These are phyloP conservation scores for Malacosoma neustria DNA, from an alignment of 2,888 invertebrate genomes.

Conservation along the genomic window DNA sequence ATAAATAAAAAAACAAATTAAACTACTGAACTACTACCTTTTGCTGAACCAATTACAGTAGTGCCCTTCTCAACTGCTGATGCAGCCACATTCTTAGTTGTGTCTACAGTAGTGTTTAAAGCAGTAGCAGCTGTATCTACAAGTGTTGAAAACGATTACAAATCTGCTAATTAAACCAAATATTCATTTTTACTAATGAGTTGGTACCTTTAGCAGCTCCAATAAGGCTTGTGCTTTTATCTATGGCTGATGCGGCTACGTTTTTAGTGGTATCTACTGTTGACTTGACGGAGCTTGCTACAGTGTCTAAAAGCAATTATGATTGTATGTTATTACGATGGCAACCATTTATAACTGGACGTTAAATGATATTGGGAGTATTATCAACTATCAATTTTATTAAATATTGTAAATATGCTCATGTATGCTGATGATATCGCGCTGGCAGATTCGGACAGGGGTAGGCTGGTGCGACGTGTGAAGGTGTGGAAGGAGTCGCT, in stretches of 20 bases:
- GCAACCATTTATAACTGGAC: too few species aligned
- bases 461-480: too few species aligned
- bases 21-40: slow-evolving; percentile 20
- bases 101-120: slow-evolving; percentile 35
- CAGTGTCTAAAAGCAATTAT: too few species aligned
- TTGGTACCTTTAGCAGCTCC: slow-evolving; percentile 15
- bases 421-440: too few species aligned
- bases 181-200: not conserved
- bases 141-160: slow-evolving; percentile 7
- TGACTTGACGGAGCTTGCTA: slow-evolving; percentile 13
- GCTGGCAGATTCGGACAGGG: too few species aligned
- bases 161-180: not conserved
- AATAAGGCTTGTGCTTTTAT: slow-evolving; percentile 17
- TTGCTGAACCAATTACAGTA: slow-evolving; percentile 26
- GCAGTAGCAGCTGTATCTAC: slow-evolving; percentile 35
- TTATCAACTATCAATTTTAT: too few species aligned
- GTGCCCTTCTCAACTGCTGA: slow-evolving; percentile 31
- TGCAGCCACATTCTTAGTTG: slow-evolving; percentile 39
- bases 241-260: slow-evolving; percentile 21
- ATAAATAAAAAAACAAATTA: not conserved
- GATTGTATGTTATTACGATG: too few species aligned
- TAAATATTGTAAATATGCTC: too few species aligned
- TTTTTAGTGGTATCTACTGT: slow-evolving; percentile 23
- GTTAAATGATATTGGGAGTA: too few species aligned
- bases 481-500: too few species aligned